Evolutionary conservation across 2,888 invertebrate species (phyloP), one percentile per base, ranked within the genome.

Genomic region (Melipona bicolor): DNA sequence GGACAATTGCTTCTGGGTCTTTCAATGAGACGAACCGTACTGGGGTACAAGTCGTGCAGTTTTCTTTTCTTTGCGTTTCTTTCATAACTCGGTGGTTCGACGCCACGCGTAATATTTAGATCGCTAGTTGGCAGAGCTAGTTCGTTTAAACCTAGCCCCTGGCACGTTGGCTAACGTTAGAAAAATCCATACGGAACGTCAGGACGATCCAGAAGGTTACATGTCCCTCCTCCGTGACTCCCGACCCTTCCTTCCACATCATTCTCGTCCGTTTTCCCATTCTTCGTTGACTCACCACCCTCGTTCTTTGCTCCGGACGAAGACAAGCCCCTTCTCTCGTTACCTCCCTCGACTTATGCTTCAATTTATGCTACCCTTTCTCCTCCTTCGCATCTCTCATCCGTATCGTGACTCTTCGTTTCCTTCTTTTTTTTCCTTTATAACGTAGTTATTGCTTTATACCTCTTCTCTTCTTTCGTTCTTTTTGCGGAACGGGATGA

Each of bases 121-220:
- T 21, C 24, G 62, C 61, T 32, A 67, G 69, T 73, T 77, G 81
- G 81, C 81, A 77, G 69, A 56, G 77, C 32, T 19, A 2, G 13
- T 69, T 70, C 13, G 21, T 69, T 70, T 68, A 64, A 73, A 69
- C 59, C 61, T 74, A 36, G 54, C 70, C 43, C 43, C 27, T 56
- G 64, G 69, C 43, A 72, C 70, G 27, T 17, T 73, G 43, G 77
- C 43, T 72, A 54, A 64, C 67, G 27, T 52, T 56, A 77, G 56
- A 54, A 79, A 82, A 84, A 81, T 81, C 77, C 73, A 74, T 77
- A 77, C 24, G 4, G 43, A 21, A 43, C 36, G 24, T 36, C 27
- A 15, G 36, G 43, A 67, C 62, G 65, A 79, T 73, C 69, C 72
- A 76, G 54, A 62, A 56, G 36, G 59, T 56, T 64, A 49, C 65